Evolutionary conservation across 2,888 invertebrate species (phyloP).

Genomic region (Dryocosmus kuriphilus): DNA sequence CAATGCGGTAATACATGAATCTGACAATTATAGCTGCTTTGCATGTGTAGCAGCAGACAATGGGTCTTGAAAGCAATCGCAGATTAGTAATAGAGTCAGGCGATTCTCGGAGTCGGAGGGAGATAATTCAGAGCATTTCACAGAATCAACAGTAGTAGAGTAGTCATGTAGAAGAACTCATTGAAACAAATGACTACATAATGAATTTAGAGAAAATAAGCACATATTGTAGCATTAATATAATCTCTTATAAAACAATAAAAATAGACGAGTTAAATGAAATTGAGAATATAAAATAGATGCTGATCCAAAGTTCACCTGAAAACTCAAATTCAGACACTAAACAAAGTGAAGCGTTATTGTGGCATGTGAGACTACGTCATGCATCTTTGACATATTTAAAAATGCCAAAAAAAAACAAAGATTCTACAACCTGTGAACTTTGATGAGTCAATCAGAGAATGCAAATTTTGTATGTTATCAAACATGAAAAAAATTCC

Average conservation of each 20-base stretch:
- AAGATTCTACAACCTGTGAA: slow-evolving; percentile 51
- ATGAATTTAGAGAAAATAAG: neutral
- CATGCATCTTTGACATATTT: slow-evolving; percentile 57
- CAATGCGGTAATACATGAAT: slow-evolving; percentile 5
- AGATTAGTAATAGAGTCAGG: neutral
- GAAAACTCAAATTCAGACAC: neutral
- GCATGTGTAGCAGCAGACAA: slow-evolving; percentile 44
- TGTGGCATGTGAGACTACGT: slow-evolving; percentile 49
- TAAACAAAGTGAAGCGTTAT: slow-evolving; percentile 42
- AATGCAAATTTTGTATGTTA: slow-evolving; percentile 52
- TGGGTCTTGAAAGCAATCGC: slow-evolving; percentile 43
- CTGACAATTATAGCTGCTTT: slow-evolving; percentile 46
- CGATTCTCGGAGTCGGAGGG: slow-evolving; percentile 35
- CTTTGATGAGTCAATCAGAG: slow-evolving; percentile 58
- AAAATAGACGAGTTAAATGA: slow-evolving; percentile 39
- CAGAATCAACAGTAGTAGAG: slow-evolving; percentile 5
- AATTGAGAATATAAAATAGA: slow-evolving; percentile 30
- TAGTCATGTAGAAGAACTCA: slow-evolving; percentile 38
- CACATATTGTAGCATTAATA: too few relatives aligned
- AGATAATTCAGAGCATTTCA: slow-evolving; percentile 18
- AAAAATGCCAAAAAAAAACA: slow-evolving; percentile 55
- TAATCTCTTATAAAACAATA: slow-evolving; percentile 21
- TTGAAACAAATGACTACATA: neutral
- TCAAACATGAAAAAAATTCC: slow-evolving; percentile 58
- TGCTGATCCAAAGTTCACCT: slow-evolving; percentile 10